Percentiles rank a stretch among this genome's conserved stretches.
Evolutionary conservation across 2,888 invertebrate species (phyloP).

Genomic region (Trichacis sp.): DNA sequence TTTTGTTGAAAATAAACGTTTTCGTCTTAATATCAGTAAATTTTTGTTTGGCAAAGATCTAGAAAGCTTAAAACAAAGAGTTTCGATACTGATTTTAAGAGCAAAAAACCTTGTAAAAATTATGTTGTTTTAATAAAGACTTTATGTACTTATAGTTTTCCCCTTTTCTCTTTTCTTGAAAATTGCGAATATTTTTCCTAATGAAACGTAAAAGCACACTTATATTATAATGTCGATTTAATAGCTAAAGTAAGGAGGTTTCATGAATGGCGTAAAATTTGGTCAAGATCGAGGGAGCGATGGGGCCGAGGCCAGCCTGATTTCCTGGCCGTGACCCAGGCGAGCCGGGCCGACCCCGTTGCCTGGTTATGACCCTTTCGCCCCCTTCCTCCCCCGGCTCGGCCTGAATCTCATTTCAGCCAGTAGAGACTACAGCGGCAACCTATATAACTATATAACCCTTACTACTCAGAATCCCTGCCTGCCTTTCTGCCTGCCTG

Average conservation of each 20-base stretch:
- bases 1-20: no score
- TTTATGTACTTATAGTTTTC: conserved; percentile 34
- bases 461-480: conserved; percentile 47
- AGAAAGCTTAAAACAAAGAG: no score
- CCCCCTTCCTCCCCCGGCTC: conserved; percentile 9
- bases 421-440: no score
- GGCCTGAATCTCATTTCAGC: conserved; percentile 13
- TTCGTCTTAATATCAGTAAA: no score
- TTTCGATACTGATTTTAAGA: no score
- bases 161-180: conserved; percentile 15
- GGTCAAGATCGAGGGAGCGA: neutral
- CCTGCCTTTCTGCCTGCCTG: neutral
- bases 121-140: no score
- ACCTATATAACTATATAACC: neutral
- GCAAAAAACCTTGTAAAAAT: no score
- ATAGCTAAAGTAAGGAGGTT: neutral
- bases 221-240: no score
- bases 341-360: conserved; percentile 45
- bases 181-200: no score
- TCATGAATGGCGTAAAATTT: conserved; percentile 2
- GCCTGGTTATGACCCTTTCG: conserved; percentile 21
- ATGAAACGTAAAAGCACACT: no score
- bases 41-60: no score
- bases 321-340: conserved; percentile 67
- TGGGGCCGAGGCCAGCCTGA: conserved; percentile 54